Percentiles rank a stretch among this genome's conserved stretches.
phyloP scores from a whole-genome alignment of 1,140 invertebrate species.

The Whitmania pigra region DNA sequence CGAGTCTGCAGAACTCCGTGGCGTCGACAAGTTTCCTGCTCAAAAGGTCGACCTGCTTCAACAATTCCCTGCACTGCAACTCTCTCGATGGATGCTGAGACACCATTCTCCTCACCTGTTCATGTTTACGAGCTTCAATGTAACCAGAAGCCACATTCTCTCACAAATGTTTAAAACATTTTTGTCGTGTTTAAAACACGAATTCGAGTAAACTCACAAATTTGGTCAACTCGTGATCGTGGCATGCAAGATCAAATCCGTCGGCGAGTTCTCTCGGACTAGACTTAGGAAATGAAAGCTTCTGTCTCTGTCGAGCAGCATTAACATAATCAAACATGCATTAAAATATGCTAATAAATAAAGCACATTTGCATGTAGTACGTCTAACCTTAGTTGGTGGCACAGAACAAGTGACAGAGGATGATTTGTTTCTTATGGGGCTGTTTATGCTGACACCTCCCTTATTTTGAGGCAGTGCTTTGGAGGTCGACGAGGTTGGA shows the following conservation, averaged over 20 bases:
- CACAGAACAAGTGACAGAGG: neutral
- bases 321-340: neutral
- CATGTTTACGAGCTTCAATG: slow-evolving; percentile 1
- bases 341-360: neutral
- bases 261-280: neutral
- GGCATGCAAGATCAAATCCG: neutral
- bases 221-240: neutral
- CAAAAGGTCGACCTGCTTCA: neutral
- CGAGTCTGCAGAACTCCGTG: neutral
- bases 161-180: too few species aligned
- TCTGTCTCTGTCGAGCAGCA: neutral
- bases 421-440: neutral
- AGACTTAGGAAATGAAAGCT: neutral
- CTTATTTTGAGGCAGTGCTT: neutral
- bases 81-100: neutral
- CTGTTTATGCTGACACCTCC: neutral
- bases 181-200: neutral
- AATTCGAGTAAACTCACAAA: neutral
- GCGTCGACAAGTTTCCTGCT: neutral
- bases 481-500: too few species aligned
- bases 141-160: neutral
- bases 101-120: neutral
- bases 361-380: neutral
- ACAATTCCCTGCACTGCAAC: neutral
- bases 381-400: neutral